phyloP scores from a whole-genome alignment of 2,797 vertebrate species.

The Scolopax bukidnonensis region DNA sequence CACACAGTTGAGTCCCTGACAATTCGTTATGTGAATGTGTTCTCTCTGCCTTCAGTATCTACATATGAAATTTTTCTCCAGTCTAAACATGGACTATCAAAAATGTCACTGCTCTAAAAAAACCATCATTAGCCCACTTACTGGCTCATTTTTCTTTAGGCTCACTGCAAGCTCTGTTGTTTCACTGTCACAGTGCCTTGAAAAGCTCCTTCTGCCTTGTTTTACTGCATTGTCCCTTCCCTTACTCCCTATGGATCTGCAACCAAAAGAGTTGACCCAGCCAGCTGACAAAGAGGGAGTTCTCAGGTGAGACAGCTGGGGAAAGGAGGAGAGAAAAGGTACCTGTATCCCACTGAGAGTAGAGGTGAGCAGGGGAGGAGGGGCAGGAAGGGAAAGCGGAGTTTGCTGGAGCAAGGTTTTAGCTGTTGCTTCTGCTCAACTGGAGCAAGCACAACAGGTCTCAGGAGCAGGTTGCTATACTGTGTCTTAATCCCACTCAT shows the following conservation, averaged over 20 bases:
- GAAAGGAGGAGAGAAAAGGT: neutral
- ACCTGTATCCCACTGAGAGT: neutral
- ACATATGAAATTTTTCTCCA: neutral
- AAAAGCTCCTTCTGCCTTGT: neutral
- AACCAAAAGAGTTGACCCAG: neutral
- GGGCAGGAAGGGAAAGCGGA: neutral
- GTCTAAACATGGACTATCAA: neutral
- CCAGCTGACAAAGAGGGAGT: neutral
- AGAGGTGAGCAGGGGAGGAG: neutral
- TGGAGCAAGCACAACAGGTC: neutral
- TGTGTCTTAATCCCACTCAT: neutral
- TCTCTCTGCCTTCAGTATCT: neutral
- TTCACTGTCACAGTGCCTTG: neutral
- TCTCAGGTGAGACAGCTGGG: neutral
- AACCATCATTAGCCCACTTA: neutral
- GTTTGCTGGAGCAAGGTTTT: neutral
- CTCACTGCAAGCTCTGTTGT: neutral
- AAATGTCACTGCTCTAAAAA: neutral
- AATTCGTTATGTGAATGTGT: neutral
- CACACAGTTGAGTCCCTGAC: neutral
- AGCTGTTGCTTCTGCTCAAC: neutral
- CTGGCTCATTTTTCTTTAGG: neutral
- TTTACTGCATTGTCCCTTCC: neutral
- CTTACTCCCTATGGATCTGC: rapidly evolving
- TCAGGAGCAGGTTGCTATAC: neutral